A percentile compares a stretch with the other conserved stretches of the same genome.
phyloP scores from a whole-genome alignment of 2,888 invertebrate species.

The Noctua comes region DNA sequence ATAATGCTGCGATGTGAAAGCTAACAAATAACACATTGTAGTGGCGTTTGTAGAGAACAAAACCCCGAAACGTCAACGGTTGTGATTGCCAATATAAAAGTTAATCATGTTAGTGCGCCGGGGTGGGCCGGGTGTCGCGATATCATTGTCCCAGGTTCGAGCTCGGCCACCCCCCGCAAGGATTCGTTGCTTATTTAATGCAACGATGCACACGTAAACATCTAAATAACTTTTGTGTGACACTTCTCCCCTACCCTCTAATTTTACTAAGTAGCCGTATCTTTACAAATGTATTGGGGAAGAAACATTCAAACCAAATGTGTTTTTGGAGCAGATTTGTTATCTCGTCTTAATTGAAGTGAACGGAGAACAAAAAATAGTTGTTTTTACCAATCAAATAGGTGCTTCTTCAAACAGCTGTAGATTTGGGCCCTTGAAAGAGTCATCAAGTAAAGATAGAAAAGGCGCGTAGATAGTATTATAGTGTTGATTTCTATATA shows the following conservation, averaged over 20 bases:
- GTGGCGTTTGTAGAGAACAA: slow-evolving; percentile 68
- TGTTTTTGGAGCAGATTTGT: slow-evolving; percentile 80
- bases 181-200: slow-evolving; percentile 90
- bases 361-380: slow-evolving; percentile 50
- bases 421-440: slow-evolving; percentile 2
- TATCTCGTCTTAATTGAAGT: slow-evolving; percentile 68
- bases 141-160: slow-evolving; percentile 85
- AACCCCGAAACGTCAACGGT: slow-evolving; percentile 73
- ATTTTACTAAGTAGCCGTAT: slow-evolving; percentile 90
- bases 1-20: slow-evolving; percentile 31
- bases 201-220: slow-evolving; percentile 90
- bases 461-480: neutral
- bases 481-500: neutral
- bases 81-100: slow-evolving; percentile 84
- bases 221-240: slow-evolving; percentile 90
- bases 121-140: slow-evolving; percentile 85
- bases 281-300: slow-evolving; percentile 87
- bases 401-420: slow-evolving; percentile 38
- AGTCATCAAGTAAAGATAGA: neutral
- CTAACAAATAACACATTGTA: slow-evolving; percentile 58
- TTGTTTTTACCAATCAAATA: slow-evolving; percentile 43
- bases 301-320: slow-evolving; percentile 83
- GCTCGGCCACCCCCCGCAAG: slow-evolving; percentile 82
- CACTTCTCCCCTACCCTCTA: slow-evolving; percentile 88
- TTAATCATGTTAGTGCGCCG: slow-evolving; percentile 84